Base-by-base conservation (phyloP, 2,888 invertebrate species). In the Euspilapteryx auroguttella region DNA sequence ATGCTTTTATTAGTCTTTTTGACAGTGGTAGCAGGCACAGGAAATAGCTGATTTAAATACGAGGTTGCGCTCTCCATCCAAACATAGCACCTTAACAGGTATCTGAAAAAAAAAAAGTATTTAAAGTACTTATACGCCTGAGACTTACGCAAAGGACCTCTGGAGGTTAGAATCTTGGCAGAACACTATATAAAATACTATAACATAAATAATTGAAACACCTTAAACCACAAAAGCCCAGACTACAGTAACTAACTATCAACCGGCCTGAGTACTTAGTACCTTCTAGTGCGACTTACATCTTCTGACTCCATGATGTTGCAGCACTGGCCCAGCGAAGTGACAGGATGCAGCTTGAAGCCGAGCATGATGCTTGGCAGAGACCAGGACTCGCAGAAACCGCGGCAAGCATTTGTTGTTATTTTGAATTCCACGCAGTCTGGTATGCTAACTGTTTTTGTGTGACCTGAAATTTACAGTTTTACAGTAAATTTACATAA, bases 261-360 rank as follows among this genome's bases (percentile, higher is more conserved):
- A n/a, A n/a, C n/a, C n/a, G n/a, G n/a, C n/a, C n/a, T n/a, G 9
- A 15, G 10, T 6, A 9, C 26, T 15, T 15, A n/a, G 17, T 25
- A 9, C 11, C 9, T 25, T 4, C 9, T 15, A 14, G n/a, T 11
- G 7, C 4, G 12, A 49, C 80, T 79, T 52, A 89, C 89, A 49
- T 88, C 86, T 65, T 90, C 89, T 0, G 91, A 86, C 44, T 91
- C 89, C 85, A 89, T 88, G 45, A 93, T 93, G 56, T 89, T 90
- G 62, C 93, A 93, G 61, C 93, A 93, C 51, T 92, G 88, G 7
- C 90, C 92, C 20, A 89, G 79, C 1, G 91, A 90, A 2, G 87
- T 86, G 31, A 89, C 82, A 1, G 83, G 80, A 44, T 87, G 73
- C 21, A 69, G 49, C 32, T 76, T 75, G 40, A 65, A 68, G 6